Evolutionary conservation across 1,140 invertebrate genomes (phyloP).

Genomic region (Linepithema humile): DNA sequence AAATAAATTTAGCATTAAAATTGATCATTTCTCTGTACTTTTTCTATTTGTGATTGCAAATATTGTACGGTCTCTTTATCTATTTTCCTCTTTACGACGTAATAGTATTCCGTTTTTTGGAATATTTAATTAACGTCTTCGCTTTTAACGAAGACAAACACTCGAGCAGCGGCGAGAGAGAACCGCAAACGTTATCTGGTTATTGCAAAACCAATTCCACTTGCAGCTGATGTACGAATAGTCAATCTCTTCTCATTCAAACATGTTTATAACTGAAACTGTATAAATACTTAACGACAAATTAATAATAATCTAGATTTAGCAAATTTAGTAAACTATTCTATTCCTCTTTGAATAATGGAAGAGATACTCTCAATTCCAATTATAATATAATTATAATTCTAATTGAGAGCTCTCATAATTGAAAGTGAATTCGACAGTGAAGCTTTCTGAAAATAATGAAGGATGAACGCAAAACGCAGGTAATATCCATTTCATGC

Average conservation of each 20-base stretch:
- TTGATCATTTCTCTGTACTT: no score
- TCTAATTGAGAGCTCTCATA: neutral
- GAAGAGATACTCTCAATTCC: constrained; percentile 3
- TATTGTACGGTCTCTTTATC: neutral
- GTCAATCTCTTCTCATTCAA: neutral
- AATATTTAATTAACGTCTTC: constrained; percentile 40
- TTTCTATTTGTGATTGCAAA: neutral
- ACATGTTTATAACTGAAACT: neutral
- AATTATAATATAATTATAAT: neutral
- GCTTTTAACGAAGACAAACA: constrained; percentile 44
- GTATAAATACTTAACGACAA: neutral
- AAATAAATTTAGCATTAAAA: no score
- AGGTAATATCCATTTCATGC: constrained; percentile 9
- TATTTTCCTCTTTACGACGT: constrained; percentile 8
- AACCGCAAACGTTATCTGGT: constrained; percentile 44
- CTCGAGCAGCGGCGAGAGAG: neutral
- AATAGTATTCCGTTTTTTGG: neutral
- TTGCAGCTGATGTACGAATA: neutral
- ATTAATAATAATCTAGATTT: neutral
- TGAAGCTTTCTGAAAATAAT: constrained; percentile 5
- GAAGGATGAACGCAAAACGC: neutral
- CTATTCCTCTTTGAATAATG: neutral
- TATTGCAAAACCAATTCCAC: constrained; percentile 26
- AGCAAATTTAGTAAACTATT: neutral
- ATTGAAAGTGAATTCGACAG: constrained; percentile 9